Base-by-base conservation (phyloP, 2,888 invertebrate genomes). In the Penaeus monodon region DNA sequence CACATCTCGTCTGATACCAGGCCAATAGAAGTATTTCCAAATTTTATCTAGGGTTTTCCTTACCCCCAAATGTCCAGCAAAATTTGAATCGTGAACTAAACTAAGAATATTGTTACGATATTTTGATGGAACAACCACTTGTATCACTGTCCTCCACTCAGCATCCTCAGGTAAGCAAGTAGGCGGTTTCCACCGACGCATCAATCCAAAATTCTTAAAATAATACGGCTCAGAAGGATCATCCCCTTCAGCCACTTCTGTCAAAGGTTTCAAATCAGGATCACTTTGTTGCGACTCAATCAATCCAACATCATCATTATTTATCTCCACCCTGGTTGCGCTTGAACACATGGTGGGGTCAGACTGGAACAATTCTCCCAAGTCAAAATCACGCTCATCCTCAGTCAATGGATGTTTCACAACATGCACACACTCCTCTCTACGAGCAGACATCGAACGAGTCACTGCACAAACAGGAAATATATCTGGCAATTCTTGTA, bases 11-110 rank as follows among this genome's bases (percentile, higher is more conserved):
- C 66, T 78, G 4, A 84, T 22, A 38, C 49, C n/a, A 44, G 84
- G 44, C 84, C 65, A 76, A 84, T 38, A 77, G 27, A 63, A 84
- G 66, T 84, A 63, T 3, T 6, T 74, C 20, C 17, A 6, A n/a
- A 83, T 22, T 22, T 33, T 73, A 57, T 64, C 22, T 17, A 64
- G 17, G 10, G 83, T 76, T 24, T 81, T 68, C 38, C 24, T 66
- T 3, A 33, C 10, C 3, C 68, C 81, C n/a, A 73, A 29, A 73
- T 82, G 74, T 73, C 82, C 70, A 70, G 68, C n/a, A 24, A 20
- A n/a, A 24, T n/a, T 49, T 12, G 8, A 24, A 12, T 79, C 24
- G 63, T 79, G 79, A 17, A 29, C 76, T 17, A 76, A 17, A 12
- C 44, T n/a, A 17, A 76, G 14, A 33, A 29, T 1, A 8, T 76